phyloP scores from a whole-genome alignment of 2,888 invertebrate species.

The Mesoligia furuncula region DNA sequence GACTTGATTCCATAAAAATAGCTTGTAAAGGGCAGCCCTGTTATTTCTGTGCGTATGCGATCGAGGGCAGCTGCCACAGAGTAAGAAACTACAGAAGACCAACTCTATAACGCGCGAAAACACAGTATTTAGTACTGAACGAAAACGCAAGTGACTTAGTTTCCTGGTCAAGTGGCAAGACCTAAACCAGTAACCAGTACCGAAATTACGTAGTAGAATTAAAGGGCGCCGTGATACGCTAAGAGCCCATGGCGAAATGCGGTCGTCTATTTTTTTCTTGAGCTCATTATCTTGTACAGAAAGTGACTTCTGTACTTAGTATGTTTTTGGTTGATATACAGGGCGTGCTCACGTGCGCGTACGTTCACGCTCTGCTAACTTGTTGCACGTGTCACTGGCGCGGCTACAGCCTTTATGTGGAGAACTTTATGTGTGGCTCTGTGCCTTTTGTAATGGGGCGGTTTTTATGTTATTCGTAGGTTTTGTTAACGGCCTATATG shows the following conservation, averaged over 20 bases:
- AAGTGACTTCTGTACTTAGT: slow-evolving; percentile 25
- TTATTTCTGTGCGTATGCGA: slow-evolving; percentile 36
- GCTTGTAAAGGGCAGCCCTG: slow-evolving; percentile 43
- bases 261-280: neutral
- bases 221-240: too few relatives aligned
- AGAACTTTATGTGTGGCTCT: slow-evolving; percentile 33
- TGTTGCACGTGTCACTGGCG: slow-evolving; percentile 56
- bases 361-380: slow-evolving; percentile 58
- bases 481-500: neutral
- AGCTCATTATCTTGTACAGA: neutral
- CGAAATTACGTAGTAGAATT: neutral
- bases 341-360: slow-evolving; percentile 54
- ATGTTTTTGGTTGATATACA: slow-evolving; percentile 6
- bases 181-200: neutral
- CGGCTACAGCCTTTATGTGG: slow-evolving; percentile 40
- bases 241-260: neutral
- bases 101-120: neutral
- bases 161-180: neutral
- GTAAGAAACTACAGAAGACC: neutral
- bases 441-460: slow-evolving; percentile 11
- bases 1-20: slow-evolving; percentile 45
- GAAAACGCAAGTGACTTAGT: neutral
- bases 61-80: neutral
- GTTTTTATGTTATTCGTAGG: neutral
- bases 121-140: neutral